Evolutionary conservation across 2,113 vertebrate species (phyloP), one percentile per base, ranked within the genome.

Genomic region (Varanus salvator): DNA sequence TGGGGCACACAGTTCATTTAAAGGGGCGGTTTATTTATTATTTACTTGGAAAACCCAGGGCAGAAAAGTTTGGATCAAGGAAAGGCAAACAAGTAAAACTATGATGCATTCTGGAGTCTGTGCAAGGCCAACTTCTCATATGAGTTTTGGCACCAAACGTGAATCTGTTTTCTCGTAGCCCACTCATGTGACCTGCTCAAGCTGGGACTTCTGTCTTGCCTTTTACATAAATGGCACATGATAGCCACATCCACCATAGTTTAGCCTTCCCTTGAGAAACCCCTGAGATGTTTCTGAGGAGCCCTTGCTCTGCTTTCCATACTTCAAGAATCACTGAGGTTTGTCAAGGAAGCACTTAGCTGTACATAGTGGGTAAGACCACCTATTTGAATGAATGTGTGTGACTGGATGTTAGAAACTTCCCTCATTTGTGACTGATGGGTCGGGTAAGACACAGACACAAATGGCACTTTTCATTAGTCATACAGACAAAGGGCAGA

Each of bases 401-500:
- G 29, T 88, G 60, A 87, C 74, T 93, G 88, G 78, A 93, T 89
- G 81, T 84, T 89, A 84, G 83, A 85, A 81, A 77, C 29, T 89
- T 87, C 93, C 84, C 77, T 48, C 87, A 85, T 72, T 75, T 50
- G 81, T 87, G 34, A 89, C 82, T 86, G 82, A 87, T 88, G 89
- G 89, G 83, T 93, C 87, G 85, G 87, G 68, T 72, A 89, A 90
- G 91, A 69, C 1, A 84, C 21, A 92, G 80, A 85, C 84, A 83
- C 80, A 93, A 75, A 88, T 64, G 85, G 19, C 14, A 44, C 50
- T 94, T 74, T 92, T 83, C 71, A 48, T 92, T 93, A 92, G 86
- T 88, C 84, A 83, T 60, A 68, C 38, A 91, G 80, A 78, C 27
- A 93, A 57, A 91, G 85, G 38, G 19, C 34, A 69, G 0, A 0